Conservation (phyloP, 1,140 invertebrate species). For the Heliothis virescens region DNA sequence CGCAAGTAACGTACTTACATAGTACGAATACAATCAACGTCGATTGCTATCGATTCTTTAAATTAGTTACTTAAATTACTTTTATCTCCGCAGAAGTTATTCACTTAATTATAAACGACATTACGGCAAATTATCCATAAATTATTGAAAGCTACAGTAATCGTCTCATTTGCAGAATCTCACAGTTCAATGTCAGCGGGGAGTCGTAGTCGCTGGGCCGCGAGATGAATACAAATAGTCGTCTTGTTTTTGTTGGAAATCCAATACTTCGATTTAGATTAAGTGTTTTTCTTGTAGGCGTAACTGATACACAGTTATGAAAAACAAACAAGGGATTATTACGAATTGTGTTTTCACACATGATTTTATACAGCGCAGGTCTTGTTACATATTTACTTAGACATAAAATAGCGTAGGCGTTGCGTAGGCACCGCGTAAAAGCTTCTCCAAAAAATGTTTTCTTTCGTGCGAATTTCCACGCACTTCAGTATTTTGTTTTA, state of each 20-base stretch:
- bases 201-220: not conserved
- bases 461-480: too few relatives aligned
- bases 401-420: too few relatives aligned
- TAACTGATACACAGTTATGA: too few relatives aligned
- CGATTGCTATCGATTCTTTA: constrained; percentile 2
- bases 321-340: too few relatives aligned
- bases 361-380: too few relatives aligned
- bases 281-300: not conserved
- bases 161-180: constrained; percentile 12
- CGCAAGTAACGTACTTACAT: not conserved
- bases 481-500: too few relatives aligned
- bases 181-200: constrained; percentile 5
- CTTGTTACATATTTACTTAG: too few relatives aligned
- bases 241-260: not conserved
- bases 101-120: constrained; percentile 11
- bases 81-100: constrained; percentile 23
- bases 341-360: too few relatives aligned
- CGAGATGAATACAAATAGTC: constrained; percentile 1
- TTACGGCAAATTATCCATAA: constrained; percentile 15
- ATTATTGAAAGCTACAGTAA: not conserved
- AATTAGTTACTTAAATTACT: constrained; percentile 13
- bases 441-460: too few relatives aligned
- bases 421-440: too few relatives aligned
- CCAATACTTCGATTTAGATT: not conserved
- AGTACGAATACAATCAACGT: not conserved